Base-by-base conservation (phyloP, 2,113 vertebrate genomes). In the Typhlomys cinereus region DNA sequence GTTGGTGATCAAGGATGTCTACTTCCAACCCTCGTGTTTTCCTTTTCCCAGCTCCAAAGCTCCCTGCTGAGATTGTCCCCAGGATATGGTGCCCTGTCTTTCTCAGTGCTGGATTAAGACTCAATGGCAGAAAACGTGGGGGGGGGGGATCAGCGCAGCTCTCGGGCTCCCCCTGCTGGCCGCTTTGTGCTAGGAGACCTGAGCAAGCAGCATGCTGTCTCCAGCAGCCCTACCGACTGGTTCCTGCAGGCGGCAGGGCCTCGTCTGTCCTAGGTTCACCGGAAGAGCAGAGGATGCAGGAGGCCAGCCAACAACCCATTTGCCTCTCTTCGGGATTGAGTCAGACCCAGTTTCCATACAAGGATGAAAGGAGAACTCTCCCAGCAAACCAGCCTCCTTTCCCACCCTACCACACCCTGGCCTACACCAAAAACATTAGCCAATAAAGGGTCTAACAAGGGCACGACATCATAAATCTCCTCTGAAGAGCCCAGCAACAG, bases 81-180 rank as follows among this genome's bases (percentile, higher is more conserved):
- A 4, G 3, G 1, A 11, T 21, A 7, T 17, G 20, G 14, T 21
- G 14, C n/a, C 13, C 41, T 20, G 39, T 13, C 20, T 20, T 36
- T 50, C 4, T 23, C 66, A 39, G 17, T 31, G 21, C 18, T 61
- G 59, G 59, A 27, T 39, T 52, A n/a, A 71, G n/a, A 62, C 17
- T 59, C 15, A 36, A 21, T 29, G 39, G 17, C 12, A 2, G 17
- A 50, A 50, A 48, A 5, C 31, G 31, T 1, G 1, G 25, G 34
- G 50, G 66, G n/a, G 39, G 0, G 5, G 1, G 9, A 25, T 0
- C 1, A 67, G 23, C 4, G 0, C 21, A 59, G 91, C 78, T 93
- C 90, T n/a, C 44, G 17, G 64, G 76, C 93, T 78, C 96, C 96
- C 90, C 76, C 96, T 96, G 29, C 85, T 0, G 92, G 74, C 64